phyloP scores from a whole-genome alignment of 1,140 invertebrate species.

The Myzus persicae region DNA sequence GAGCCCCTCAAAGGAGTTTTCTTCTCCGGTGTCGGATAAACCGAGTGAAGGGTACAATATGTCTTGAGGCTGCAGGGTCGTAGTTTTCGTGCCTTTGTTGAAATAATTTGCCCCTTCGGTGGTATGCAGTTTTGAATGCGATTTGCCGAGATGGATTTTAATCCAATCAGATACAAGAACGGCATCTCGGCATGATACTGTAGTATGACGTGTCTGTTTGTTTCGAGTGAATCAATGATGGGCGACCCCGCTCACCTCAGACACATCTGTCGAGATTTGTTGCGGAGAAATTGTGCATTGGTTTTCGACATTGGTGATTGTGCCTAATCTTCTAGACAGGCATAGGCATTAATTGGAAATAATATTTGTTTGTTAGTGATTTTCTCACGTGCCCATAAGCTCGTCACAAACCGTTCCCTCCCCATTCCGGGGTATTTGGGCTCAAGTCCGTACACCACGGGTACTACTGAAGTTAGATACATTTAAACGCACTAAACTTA shows the following conservation, averaged over 20 bases:
- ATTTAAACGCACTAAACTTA: no score
- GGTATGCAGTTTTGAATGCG: background rate
- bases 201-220: background rate
- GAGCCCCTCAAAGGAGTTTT: background rate
- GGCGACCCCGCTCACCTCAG: background rate
- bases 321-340: background rate
- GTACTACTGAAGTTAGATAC: no score
- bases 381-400: background rate
- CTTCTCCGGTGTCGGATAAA: background rate
- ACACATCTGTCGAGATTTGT: background rate
- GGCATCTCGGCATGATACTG: background rate
- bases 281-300: background rate
- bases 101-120: background rate
- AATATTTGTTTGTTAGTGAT: background rate
- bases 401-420: no score
- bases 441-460: no score
- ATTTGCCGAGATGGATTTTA: background rate
- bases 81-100: background rate
- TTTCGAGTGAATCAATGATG: background rate
- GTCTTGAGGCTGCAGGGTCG: background rate
- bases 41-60: background rate
- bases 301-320: background rate
- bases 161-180: background rate
- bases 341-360: background rate
- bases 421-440: no score